Base-by-base conservation (phyloP, 64 coral and sea anemone species). In the Actinia tenebrosa region DNA sequence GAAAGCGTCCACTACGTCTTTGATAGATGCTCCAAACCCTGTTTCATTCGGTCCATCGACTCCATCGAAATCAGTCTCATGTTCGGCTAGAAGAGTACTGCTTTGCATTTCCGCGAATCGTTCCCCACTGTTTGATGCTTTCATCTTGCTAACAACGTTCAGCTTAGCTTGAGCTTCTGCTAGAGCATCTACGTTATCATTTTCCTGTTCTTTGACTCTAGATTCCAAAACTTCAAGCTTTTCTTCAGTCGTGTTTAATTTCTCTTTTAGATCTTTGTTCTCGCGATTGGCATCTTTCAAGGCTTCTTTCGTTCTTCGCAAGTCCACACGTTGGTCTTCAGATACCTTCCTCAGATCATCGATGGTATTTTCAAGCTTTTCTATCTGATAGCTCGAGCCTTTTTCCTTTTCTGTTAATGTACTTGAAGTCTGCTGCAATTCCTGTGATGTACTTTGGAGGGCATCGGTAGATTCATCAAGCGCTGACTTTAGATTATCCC, bases 141-240 rank as follows among this genome's bases (percentile, higher is more conserved):
- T 92, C 85, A 97, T 88, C 59, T 91, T 97, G 59, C 79, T 86
- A 25, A 97, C 86, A 83, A 97, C 89, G 5, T 97, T 97, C 85
- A 97, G 77, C 44, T 97, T 97, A 1, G 94, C 94, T 52, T 93
- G 94, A 11, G 91, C 91, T 86, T 97, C 94, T 0, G 94, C 94
- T 15, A 90, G 85, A 17, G 91, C 75, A 61, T 97, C 91, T 25
- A 92, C 94, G 43, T 84, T 90, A 6, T 93, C 88, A n/a, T 77
- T 79, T 7, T 68, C 91, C 55, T 80, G 86, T 20, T 97, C 88
- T 46, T 86, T n/a, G 0, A 90, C 56, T 30, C 88, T 92, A 22
- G 83, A 83, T 6, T 97, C 94, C 17, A 93, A 77, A 18, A 60
- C 44, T 18, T 93, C 94, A 47, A 91, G 75, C 63, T 93, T 93